Conservation (phyloP, 1,140 invertebrate species). For the Formica selysi region DNA sequence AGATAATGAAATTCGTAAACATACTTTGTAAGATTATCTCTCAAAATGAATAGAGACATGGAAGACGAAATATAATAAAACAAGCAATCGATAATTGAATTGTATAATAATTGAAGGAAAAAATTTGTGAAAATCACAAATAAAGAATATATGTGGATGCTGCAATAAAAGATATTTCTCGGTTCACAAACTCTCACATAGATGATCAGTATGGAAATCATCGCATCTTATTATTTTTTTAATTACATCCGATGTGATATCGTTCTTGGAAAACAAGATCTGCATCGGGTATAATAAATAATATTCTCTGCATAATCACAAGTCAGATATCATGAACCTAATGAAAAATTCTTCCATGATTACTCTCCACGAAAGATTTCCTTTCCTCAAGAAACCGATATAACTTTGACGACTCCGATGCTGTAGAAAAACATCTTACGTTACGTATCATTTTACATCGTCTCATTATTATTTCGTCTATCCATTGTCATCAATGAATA, state of each 20-base stretch:
- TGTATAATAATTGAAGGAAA: neutral
- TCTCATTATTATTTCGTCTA: neutral
- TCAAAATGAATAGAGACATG: slow-evolving; percentile 7
- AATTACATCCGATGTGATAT: slow-evolving; percentile 8
- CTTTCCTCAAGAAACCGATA: neutral
- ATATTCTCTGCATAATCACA: neutral
- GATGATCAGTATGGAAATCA: neutral
- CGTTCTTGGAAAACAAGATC: neutral
- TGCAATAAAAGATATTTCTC: no score
- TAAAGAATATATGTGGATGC: neutral
- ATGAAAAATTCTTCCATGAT: neutral
- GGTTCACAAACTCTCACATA: neutral
- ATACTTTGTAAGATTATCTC: slow-evolving; percentile 11
- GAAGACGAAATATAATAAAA: slow-evolving; percentile 9
- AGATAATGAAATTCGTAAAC: slow-evolving; percentile 26
- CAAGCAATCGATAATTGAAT: slow-evolving; percentile 24
- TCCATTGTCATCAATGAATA: no score
- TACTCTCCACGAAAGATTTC: neutral
- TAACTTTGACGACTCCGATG: neutral
- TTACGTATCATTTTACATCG: neutral
- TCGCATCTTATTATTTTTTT: neutral
- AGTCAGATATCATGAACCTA: neutral
- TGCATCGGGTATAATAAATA: slow-evolving; percentile 24
- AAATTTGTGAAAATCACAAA: neutral
- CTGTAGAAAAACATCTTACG: neutral